These are phyloP conservation scores for Carapus acus DNA, from an alignment of 2,797 vertebrate genomes.

Conservation along the genomic window DNA sequence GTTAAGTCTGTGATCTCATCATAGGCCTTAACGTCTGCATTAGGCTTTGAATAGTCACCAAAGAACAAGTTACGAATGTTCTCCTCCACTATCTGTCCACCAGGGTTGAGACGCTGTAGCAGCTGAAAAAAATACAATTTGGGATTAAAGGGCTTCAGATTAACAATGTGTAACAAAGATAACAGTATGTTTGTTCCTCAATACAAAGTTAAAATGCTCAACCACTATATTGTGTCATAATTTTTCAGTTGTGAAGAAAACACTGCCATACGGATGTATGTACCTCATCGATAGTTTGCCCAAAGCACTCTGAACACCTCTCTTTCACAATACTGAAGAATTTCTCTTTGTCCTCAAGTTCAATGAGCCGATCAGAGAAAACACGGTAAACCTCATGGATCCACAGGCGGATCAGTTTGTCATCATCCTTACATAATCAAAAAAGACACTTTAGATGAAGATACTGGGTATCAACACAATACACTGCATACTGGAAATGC, in stretches of 20 bases:
- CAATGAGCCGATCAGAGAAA: slow-evolving; percentile 88
- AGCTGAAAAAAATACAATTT: slow-evolving; percentile 69
- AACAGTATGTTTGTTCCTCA: no score
- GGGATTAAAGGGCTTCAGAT: no score
- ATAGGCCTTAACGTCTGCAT: slow-evolving; percentile 74
- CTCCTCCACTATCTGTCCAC: slow-evolving; percentile 79
- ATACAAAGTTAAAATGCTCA: no score
- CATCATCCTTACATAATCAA: slow-evolving; percentile 72
- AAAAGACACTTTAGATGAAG: no score
- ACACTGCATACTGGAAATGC: neutral
- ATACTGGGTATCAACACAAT: neutral
- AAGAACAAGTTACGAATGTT: slow-evolving; percentile 86
- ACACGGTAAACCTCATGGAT: slow-evolving; percentile 92
- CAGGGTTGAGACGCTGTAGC: slow-evolving; percentile 76
- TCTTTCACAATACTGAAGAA: slow-evolving; percentile 86
- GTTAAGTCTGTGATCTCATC: slow-evolving; percentile 84
- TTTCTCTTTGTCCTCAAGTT: slow-evolving; percentile 74
- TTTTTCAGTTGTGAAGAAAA: no score
- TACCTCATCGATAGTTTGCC: slow-evolving; percentile 84
- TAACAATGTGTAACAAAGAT: no score
- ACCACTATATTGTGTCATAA: no score
- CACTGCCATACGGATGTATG: no score
- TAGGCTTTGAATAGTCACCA: slow-evolving; percentile 81
- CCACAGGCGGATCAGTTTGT: slow-evolving; percentile 90
- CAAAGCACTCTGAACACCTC: slow-evolving; percentile 79